Conservation (phyloP, 2,888 invertebrate genomes). For the Ornithoptera priamus region DNA sequence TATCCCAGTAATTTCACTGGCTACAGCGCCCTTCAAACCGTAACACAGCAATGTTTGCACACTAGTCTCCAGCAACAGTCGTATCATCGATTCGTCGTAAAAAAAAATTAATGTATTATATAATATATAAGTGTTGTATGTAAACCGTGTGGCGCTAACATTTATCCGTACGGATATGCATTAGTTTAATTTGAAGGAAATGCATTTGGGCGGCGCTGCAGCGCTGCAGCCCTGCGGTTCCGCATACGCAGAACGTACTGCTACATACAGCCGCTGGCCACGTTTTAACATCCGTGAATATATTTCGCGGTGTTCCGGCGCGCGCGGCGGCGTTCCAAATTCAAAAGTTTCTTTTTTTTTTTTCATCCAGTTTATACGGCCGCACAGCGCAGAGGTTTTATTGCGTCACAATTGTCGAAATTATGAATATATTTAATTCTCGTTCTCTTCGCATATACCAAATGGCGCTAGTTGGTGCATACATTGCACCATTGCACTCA, state of each 20-base stretch:
- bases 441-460: no score
- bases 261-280: constrained; percentile 36
- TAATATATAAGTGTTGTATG: constrained; percentile 25
- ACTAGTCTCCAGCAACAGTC: no score
- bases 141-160: constrained; percentile 35
- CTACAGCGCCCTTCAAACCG: no score
- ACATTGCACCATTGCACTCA: no score
- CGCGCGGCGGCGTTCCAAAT: constrained; percentile 34
- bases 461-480: no score
- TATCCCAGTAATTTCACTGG: no score
- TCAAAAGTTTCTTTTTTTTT: constrained; percentile 11
- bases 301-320: constrained; percentile 38
- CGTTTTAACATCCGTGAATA: constrained; percentile 51
- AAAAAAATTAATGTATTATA: no score
- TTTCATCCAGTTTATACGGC: constrained; percentile 32
- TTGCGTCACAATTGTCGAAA: no score
- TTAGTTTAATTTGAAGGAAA: constrained; percentile 60
- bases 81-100: no score
- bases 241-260: constrained; percentile 39
- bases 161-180: constrained; percentile 45
- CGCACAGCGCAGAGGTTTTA: not conserved
- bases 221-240: constrained; percentile 56
- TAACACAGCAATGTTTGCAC: no score
- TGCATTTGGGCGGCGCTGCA: constrained; percentile 43
- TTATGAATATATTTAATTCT: no score